Evolutionary conservation across 2,888 invertebrate species (phyloP).

Genomic region (Selenia dentaria): DNA sequence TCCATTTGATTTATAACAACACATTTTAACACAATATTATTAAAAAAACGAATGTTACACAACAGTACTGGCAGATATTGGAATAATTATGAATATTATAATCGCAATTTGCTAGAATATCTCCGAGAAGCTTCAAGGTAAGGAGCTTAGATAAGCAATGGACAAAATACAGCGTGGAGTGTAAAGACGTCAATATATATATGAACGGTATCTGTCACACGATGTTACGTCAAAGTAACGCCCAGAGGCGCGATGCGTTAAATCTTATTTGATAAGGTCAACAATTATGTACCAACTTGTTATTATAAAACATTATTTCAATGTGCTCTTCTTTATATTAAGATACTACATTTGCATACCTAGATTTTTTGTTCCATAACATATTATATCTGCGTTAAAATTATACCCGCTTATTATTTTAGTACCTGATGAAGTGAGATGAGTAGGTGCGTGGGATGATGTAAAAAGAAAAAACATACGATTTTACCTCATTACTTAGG

Average conservation of each 20-base stretch:
- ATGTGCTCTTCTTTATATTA: conserved; percentile 26
- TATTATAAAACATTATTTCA: conserved; percentile 54
- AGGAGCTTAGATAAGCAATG: conserved; percentile 79
- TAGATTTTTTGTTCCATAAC: too few species aligned
- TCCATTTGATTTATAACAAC: conserved; percentile 75
- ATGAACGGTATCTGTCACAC: conserved; percentile 74
- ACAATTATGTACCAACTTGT: conserved; percentile 49
- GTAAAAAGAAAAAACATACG: too few species aligned
- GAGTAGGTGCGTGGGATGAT: too few species aligned
- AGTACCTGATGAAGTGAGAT: too few species aligned
- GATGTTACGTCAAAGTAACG: conserved; percentile 82
- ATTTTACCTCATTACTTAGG: too few species aligned
- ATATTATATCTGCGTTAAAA: too few species aligned
- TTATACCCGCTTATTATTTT: too few species aligned
- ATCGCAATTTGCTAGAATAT: conserved; percentile 56
- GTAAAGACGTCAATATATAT: conserved; percentile 78
- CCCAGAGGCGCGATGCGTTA: conserved; percentile 74
- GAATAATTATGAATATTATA: conserved; percentile 49
- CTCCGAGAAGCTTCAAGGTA: conserved; percentile 76
- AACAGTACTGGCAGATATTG: conserved; percentile 9
- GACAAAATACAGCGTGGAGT: conserved; percentile 72
- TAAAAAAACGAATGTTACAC: conserved; percentile 14
- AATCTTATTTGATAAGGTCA: conserved; percentile 71
- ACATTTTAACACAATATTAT: conserved; percentile 59
- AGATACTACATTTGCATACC: not conserved